Evolutionary conservation across 1,140 invertebrate genomes (phyloP), one percentile per base, ranked within the genome.

Genomic region (Zaprionus gabonicus): DNA sequence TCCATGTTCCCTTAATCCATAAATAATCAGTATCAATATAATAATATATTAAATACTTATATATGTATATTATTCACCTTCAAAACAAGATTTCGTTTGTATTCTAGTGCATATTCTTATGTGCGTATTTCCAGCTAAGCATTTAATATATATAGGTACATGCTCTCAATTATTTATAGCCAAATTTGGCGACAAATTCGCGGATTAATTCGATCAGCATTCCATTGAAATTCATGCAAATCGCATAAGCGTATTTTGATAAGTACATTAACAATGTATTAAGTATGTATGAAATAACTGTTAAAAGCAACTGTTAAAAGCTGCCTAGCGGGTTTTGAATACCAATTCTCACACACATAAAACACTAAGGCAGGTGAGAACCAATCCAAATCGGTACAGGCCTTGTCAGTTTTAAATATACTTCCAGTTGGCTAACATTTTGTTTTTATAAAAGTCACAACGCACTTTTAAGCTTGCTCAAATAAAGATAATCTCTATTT

Each of bases 231-330:
- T 64, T 31, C 17, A 70, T 63, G 53, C 58, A 64, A 75, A 63
- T 56, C 25, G 27, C 28, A 51, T 59, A 36, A 28, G 44, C 9
- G 20, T 31, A 31, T 49, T 46, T 53, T 25, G 51, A 27, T 51
- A 53, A 15, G 25, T 28, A 66, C 36, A 44, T 66, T 15, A 44
- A 55, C 36, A 56, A 67, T 41, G 49, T 28, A 38, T 46, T 49
- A 67, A 31, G 17, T 57, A 67, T 58, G 17, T 57, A 67, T 58
- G 41, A 65, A 59, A 55, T 66, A 71, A 72, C 55, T 65, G 73
- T 76, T 66, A 60, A 76, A 76, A 66, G 62, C 73, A 66, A 76
- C 71, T 71, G 23, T 66, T 44, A 34, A 34, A 34, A 34, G 36
- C 60, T 31, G 56, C 25, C 53, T 23, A 71, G 44, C 72, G 17